Conservation (phyloP, 2,797 vertebrate genomes). For the Trachops cirrhosus region DNA sequence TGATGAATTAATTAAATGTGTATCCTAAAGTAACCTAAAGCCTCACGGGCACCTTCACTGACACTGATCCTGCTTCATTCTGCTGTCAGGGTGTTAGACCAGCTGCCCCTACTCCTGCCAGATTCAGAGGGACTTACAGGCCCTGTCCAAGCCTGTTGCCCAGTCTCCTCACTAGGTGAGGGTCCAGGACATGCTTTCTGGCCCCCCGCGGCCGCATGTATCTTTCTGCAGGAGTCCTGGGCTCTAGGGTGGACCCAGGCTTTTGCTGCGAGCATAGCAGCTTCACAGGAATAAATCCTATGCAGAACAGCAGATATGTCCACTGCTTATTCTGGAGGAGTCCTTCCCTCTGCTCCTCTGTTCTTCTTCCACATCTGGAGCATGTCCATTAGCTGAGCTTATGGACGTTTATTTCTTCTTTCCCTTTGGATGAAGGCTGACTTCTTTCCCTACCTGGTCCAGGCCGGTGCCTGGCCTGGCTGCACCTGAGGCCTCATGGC, state of each 20-base stretch:
- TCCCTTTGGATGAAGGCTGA: not conserved
- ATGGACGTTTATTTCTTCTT: not conserved
- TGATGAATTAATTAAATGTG: not conserved
- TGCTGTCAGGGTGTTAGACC: not conserved
- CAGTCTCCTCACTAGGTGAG: not conserved
- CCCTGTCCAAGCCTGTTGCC: too few species aligned
- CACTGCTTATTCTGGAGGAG: not conserved
- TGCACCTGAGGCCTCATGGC: not conserved
- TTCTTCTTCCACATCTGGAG: not conserved
- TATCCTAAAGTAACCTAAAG: not conserved
- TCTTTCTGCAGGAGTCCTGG: not conserved
- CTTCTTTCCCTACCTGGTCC: not conserved
- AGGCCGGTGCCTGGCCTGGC: not conserved
- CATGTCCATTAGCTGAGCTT: not conserved
- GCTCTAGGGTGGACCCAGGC: fast-evolving
- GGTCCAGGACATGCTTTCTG: not conserved
- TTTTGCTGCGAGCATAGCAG: not conserved
- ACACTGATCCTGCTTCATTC: not conserved
- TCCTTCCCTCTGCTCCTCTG: not conserved
- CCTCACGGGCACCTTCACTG: not conserved
- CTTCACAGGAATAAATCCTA: not conserved
- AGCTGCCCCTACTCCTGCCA: not conserved
- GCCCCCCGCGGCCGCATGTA: fast-evolving
- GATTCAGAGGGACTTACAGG: not conserved
- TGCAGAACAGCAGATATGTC: not conserved